A percentile compares a stretch with the other conserved stretches of the same genome.
Evolutionary conservation across 2,113 vertebrate genomes (phyloP).

Genomic region (Mus pahari): DNA sequence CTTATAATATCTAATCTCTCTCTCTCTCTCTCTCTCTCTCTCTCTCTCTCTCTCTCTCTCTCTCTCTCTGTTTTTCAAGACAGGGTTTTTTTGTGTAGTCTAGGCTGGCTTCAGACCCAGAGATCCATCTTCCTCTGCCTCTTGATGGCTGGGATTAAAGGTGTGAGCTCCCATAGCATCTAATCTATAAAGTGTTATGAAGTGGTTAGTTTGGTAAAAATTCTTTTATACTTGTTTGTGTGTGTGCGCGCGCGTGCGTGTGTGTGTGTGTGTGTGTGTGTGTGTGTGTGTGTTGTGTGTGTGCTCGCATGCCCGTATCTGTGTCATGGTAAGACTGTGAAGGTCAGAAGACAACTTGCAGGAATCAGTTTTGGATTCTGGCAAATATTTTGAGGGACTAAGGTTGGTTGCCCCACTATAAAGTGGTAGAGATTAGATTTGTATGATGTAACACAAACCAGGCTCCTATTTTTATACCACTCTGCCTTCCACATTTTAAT

Average conservation of each 20-base stretch:
- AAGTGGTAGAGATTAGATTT: conserved; percentile 27
- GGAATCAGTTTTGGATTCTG: not conserved
- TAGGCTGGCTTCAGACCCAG: not conserved
- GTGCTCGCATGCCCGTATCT: too few relatives aligned
- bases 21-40: not conserved
- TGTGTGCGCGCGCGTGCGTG: not conserved
- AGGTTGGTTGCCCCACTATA: conserved; percentile 8
- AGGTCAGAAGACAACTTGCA: not conserved
- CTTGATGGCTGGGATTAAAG: not conserved
- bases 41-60: too few relatives aligned
- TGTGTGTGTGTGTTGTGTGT: not conserved
- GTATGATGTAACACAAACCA: not conserved
- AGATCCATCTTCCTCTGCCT: not conserved
- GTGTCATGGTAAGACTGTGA: not conserved
- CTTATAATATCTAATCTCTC: conserved; percentile 28
- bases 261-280: not conserved
- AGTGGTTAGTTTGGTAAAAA: not conserved
- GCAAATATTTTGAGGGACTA: not conserved
- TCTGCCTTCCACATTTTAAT: not conserved
- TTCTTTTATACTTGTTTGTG: not conserved
- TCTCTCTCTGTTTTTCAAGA: not conserved
- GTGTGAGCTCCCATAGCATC: not conserved
- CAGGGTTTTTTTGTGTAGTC: not conserved
- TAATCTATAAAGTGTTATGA: conserved; percentile 59
- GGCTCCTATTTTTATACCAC: conserved; percentile 1